Evolutionary conservation across 1,140 invertebrate genomes (phyloP), one percentile per base, ranked within the genome.

Genomic region (Philotrypesis tridentata): DNA sequence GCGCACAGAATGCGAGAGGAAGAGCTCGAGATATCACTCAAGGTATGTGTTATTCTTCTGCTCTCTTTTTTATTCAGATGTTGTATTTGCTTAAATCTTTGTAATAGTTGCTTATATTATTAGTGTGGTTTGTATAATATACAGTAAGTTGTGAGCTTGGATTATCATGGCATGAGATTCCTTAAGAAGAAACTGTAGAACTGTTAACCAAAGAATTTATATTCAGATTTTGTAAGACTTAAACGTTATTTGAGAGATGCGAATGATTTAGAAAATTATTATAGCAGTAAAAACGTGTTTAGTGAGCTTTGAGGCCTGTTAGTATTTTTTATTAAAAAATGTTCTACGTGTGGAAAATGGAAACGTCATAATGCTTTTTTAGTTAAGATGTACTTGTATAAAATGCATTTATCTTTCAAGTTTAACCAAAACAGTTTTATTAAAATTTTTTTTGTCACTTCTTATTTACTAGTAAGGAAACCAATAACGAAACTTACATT

Each of bases 1-100:
- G 87, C 87, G 84, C 85, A 87, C 89, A 93, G 87, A 88, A 97
- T 97, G 96, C 94, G 96, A 91, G 97, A 97, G 93, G 97, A 97
- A 93, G 97, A 97, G 92, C 94, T 97, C 90, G 97, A 97, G 94
- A 95, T 97, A 92, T 96, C 97, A 92, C 95, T 97, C 89, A 97
- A 97, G 95, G 95, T 95, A 55, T 55, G 75, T 4, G 80, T 70
- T 21, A 21, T 6, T 11, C 37, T 21, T 71, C 33, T n/a, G n/a
- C n/a, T 11, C 37, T 40, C 68, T 31, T n/a, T 73, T 73, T 48
- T 29, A 43, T n/a, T n/a, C n/a, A n/a, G n/a, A n/a, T n/a, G n/a
- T n/a, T n/a, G n/a, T n/a, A n/a, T 27, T 29, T 73, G 23, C 6
- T 17, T 21, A 65, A 1, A 17, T 5, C 25, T 31, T 5, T 1